phyloP scores from a whole-genome alignment of 2,113 vertebrate genomes.

The Tragelaphus scriptus region DNA sequence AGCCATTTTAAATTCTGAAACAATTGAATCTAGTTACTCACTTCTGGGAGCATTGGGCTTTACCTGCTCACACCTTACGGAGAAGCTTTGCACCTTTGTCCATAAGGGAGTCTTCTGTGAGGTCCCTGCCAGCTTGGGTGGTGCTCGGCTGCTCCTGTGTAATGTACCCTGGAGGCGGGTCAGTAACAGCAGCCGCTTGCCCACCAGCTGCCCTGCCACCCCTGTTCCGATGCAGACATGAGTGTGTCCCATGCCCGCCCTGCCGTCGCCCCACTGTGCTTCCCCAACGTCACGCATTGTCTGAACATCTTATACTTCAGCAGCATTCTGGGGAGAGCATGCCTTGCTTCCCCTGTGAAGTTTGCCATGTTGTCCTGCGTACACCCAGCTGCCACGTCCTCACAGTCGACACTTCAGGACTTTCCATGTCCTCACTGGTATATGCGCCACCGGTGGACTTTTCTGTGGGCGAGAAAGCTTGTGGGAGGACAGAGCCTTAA shows the following conservation, averaged over 20 bases:
- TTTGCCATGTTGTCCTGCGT: neutral
- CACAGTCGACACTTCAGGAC: neutral
- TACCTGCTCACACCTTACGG: neutral
- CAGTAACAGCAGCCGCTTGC: fast-evolving
- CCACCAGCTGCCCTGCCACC: neutral
- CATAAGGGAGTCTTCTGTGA: no score
- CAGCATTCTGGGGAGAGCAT: neutral
- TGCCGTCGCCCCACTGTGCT: neutral
- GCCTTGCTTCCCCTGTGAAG: neutral
- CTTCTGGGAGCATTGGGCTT: neutral
- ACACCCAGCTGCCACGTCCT: neutral
- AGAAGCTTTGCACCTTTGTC: neutral
- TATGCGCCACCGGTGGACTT: neutral
- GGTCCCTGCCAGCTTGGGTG: neutral
- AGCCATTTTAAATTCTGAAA: neutral
- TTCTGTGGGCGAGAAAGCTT: neutral
- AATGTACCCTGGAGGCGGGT: fast-evolving
- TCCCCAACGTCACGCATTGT: neutral
- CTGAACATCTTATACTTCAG: neutral
- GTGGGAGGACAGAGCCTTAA: neutral
- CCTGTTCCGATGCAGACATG: neutral
- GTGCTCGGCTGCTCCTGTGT: neutral
- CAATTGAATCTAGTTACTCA: no score
- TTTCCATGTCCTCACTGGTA: neutral
- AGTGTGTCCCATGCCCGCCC: neutral